phyloP scores from a whole-genome alignment of 2,113 vertebrate species.

The Toxostoma redivivum region DNA sequence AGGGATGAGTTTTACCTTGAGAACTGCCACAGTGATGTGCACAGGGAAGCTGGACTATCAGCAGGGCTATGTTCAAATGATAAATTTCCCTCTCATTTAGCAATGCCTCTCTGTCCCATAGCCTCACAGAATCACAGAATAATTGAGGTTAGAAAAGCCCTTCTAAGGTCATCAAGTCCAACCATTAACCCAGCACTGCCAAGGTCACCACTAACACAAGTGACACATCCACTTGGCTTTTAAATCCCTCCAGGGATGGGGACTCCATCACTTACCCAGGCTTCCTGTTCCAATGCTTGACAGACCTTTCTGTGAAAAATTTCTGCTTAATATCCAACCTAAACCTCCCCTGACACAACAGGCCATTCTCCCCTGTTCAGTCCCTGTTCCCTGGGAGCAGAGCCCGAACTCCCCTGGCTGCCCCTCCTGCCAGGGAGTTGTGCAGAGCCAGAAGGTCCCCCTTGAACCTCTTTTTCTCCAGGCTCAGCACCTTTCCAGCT shows the following conservation, averaged over 20 bases:
- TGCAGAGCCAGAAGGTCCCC: not conserved
- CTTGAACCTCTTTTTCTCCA: not conserved
- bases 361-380: accelerated
- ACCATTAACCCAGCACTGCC: not conserved
- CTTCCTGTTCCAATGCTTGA: not conserved
- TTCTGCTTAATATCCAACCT: not conserved
- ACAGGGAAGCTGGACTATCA: not conserved
- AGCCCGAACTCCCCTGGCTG: accelerated
- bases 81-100: not conserved
- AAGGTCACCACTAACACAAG: not conserved
- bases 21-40: not conserved
- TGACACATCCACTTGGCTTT: not conserved
- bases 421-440: not conserved
- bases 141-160: not conserved
- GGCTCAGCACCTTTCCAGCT: not conserved
- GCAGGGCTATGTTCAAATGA: not conserved
- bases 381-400: not conserved
- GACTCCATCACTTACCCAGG: not conserved
- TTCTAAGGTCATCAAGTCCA: not conserved
- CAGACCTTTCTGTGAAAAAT: not conserved
- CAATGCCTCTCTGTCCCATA: not conserved
- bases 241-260: not conserved
- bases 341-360: accelerated
- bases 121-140: not conserved
- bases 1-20: not conserved